phyloP scores from a whole-genome alignment of 2,113 vertebrate species.

The Uropsilus gracilis region DNA sequence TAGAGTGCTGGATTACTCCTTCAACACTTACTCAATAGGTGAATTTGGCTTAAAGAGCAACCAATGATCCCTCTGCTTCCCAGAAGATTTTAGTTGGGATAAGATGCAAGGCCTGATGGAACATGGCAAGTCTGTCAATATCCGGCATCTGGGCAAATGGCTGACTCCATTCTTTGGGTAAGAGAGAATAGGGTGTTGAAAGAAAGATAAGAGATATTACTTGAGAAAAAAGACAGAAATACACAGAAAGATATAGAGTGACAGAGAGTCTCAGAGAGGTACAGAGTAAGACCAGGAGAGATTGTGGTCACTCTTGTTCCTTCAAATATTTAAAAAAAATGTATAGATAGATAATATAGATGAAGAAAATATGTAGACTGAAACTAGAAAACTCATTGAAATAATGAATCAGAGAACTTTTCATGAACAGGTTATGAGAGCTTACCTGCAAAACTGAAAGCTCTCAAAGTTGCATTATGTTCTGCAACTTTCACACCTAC shows the following conservation, averaged over 20 bases:
- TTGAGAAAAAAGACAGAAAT: neutral
- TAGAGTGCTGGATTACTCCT: neutral
- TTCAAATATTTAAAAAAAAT: neutral
- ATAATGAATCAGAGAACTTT: neutral
- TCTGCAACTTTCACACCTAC: neutral
- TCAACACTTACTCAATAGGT: neutral
- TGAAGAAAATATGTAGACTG: neutral
- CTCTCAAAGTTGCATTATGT: fast-evolving
- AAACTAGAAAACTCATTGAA: neutral
- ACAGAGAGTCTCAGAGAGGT: neutral
- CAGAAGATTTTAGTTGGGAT: neutral
- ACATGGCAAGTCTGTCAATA: neutral
- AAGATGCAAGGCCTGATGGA: neutral
- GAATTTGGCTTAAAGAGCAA: neutral
- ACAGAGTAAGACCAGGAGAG: neutral
- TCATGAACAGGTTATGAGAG: too few relatives aligned
- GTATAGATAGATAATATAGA: neutral
- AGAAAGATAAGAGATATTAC: neutral
- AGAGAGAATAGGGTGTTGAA: neutral
- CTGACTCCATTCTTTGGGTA: neutral
- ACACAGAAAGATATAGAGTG: neutral
- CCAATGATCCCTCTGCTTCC: neutral
- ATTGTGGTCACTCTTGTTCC: neutral
- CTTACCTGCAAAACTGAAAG: neutral
- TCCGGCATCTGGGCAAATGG: neutral